Evolutionary conservation across 2,113 vertebrate species (phyloP), one percentile per base, ranked within the genome.

Genomic region (Nestor notabilis): DNA sequence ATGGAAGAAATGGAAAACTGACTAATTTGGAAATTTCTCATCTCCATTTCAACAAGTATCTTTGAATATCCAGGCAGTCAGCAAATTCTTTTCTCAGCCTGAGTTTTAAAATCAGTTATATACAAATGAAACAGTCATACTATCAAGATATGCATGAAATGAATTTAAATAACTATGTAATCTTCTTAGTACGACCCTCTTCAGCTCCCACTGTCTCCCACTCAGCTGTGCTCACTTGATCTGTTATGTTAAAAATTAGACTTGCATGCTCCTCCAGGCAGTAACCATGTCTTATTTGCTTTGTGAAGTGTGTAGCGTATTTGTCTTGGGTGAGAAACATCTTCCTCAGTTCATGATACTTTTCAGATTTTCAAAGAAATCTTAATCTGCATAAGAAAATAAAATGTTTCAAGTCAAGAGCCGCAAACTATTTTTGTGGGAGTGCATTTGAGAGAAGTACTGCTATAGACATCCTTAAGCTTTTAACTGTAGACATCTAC

Each of bases 161-260:
- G 33, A 94, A 89, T 37, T 20, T 79, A 93, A 86, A 43, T 46
- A 92, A 77, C 55, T 33, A 35, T 75, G 39, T 41, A 90, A 90
- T 63, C 71, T 82, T 82, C 60, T 71, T 46, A 71, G 20, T 53
- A 46, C 0, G 0, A 77, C 52, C 29, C 12, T 66, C 71, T 92
- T 74, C 78, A 89, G 19, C 20, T 94, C 50, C 76, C 6, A 76
- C 27, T 7, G 17, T 78, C 65, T 11, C 31, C 33, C 17, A 63
- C 3, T 58, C 53, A 77, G 49, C 66, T 88, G 37, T 14, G 16
- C 31, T 90, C 47, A 55, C 55, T 94, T 70, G 23, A 87, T 93
- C 61, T 83, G 39, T 44, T 58, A 77, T 46, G 19, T 55, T 68
- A 92, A 94, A 95, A 96, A 92, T 83, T 37, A 93, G 49, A 52